Evolutionary conservation across 2,888 invertebrate species (phyloP).

Genomic region (Cryptophagus acutangulus): DNA sequence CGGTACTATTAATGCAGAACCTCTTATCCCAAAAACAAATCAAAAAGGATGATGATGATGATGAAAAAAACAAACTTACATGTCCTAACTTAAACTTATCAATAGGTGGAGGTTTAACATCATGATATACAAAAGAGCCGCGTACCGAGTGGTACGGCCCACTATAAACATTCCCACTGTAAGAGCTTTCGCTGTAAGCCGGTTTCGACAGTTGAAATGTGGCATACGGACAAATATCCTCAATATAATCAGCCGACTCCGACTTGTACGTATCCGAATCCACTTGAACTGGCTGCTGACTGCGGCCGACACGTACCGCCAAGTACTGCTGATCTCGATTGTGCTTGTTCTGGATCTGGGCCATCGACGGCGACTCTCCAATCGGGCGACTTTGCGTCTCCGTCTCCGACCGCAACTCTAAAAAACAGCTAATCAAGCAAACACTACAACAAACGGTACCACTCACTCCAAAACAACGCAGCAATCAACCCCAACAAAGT

Average conservation of each 20-base stretch:
- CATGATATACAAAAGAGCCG: constrained; percentile 85
- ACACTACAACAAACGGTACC: too few species aligned
- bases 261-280: constrained; percentile 53
- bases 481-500: constrained; percentile 63
- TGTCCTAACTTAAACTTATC: constrained; percentile 71
- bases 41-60: background rate
- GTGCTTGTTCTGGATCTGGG: constrained; percentile 74
- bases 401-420: constrained; percentile 50
- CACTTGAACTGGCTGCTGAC: constrained; percentile 48
- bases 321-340: constrained; percentile 74
- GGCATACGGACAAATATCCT: constrained; percentile 90
- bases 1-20: background rate
- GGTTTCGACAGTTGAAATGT: constrained; percentile 82
- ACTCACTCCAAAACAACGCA: constrained; percentile 60
- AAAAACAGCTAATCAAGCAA: constrained; percentile 13
- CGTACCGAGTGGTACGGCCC: constrained; percentile 82
- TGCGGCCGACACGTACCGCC: constrained; percentile 54
- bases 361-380: constrained; percentile 72
- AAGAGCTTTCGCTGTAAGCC: constrained; percentile 83
- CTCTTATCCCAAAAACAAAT: constrained; percentile 1
- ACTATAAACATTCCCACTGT: constrained; percentile 83
- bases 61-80: constrained; percentile 53
- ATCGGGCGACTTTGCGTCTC: constrained; percentile 52
- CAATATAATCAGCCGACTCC: constrained; percentile 72
- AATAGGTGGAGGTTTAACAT: constrained; percentile 70